Evolutionary conservation across 2,797 vertebrate genomes (phyloP).

Genomic region (Poeciliopsis infans): DNA sequence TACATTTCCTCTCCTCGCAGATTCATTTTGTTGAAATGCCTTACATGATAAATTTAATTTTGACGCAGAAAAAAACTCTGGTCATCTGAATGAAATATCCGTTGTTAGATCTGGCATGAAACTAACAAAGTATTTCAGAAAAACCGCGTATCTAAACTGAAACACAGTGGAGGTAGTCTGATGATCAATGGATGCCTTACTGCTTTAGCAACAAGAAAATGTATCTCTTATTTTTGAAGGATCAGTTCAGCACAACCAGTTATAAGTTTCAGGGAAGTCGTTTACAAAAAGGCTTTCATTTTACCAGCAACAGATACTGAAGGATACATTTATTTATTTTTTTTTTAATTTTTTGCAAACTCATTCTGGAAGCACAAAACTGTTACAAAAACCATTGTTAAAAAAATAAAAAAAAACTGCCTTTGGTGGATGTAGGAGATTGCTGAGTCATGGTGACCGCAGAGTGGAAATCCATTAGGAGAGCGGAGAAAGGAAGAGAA

Average conservation of each 20-base stretch:
- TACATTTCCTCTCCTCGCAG: not conserved
- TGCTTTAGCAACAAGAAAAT: not conserved
- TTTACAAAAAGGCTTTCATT: not conserved
- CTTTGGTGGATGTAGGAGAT: not conserved
- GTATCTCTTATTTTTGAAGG: not conserved
- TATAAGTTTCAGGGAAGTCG: not conserved
- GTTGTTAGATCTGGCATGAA: not conserved
- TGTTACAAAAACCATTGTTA: not conserved
- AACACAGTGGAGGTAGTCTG: not conserved
- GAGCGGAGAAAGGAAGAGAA: not conserved
- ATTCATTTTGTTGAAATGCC: not conserved
- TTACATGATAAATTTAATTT: not conserved
- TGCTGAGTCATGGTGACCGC: constrained; percentile 48
- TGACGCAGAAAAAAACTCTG: not conserved
- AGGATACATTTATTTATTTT: too few species aligned
- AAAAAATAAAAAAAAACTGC: not conserved
- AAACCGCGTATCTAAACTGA: not conserved
- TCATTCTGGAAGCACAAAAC: not conserved
- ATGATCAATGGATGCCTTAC: not conserved
- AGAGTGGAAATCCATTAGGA: not conserved
- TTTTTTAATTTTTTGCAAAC: not conserved
- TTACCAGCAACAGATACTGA: not conserved
- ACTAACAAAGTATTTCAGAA: not conserved
- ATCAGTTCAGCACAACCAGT: not conserved
- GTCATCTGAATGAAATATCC: too few species aligned